Evolutionary conservation across 2,797 vertebrate genomes (phyloP), one percentile per base, ranked within the genome.

Genomic region (Aphelocoma californica): DNA sequence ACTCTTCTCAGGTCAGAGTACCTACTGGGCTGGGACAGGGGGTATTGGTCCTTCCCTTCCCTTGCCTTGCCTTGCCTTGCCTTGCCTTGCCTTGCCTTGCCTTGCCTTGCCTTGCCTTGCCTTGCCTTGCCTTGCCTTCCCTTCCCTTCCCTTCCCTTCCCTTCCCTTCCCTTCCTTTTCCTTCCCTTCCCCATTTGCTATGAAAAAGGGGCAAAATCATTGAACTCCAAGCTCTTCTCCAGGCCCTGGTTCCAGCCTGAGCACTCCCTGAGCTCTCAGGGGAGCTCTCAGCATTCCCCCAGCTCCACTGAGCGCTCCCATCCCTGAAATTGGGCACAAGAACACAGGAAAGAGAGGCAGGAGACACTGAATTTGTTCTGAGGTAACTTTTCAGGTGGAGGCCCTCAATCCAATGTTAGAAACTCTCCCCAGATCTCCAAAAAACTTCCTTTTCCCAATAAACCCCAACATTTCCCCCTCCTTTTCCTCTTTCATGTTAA

Each of bases 401-500:
- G 6, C 3, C 48, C 65, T 60, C 56, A 61, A 26, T 8, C 3
- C 29, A 23, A 3, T 10, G 3, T 36, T 10, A 48, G 8, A n/a
- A 77, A 18, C 19, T 47, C 19, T 31, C 38, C 45, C 36, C 45
- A 77, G 42, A 40, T 29, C 26, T 25, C 23, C 2, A 2, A 38
- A 74, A 2, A 44, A 25, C 17, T 64, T 72, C 26, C 14, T 17
- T 56, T 12, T 82, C 32, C 32, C 42, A 40, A 0, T 14, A 69
- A 73, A 3, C 8, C 8, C 6, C 7, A 14, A 8, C 2, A 1
- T 6, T 34, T 34, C 36, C 7, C 3, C 6, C 4, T 4, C 53
- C 19, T 14, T 84, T 57, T 66, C 26, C 14, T n/a, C 18, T 34
- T 56, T 32, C 18, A 42, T 23, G 58, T 0, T 36, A 9, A 29